Conservation (phyloP, 2,113 vertebrate genomes). For the Coturnix japonica region DNA sequence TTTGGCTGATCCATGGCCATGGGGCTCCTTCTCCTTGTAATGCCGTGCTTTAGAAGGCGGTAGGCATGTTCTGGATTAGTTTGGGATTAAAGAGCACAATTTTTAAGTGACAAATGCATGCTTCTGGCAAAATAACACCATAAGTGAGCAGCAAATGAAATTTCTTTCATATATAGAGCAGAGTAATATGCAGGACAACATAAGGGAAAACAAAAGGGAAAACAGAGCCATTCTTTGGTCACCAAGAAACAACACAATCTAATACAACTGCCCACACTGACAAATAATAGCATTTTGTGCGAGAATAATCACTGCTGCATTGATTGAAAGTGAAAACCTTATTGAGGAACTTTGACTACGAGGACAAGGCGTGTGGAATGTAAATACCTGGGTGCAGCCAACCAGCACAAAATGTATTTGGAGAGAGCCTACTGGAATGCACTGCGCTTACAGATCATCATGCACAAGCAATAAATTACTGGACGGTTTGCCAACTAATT, state of each 20-base stretch:
- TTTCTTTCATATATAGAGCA: neutral
- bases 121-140: neutral
- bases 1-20: neutral
- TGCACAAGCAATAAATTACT: constrained; percentile 26
- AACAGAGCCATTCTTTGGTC: neutral
- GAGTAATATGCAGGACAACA: neutral
- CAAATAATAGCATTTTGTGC: neutral
- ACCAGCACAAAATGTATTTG: neutral
- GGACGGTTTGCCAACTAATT: constrained; percentile 42
- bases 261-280: fast-evolving
- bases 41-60: neutral
- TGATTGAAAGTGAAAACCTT: neutral
- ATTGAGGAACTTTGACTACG: neutral
- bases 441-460: neutral
- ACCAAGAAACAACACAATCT: neutral
- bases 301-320: neutral
- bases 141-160: neutral
- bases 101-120: neutral
- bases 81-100: neutral
- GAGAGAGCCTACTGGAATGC: neutral
- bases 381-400: constrained; percentile 42
- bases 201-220: neutral
- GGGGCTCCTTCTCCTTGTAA: fast-evolving
- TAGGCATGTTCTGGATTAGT: neutral
- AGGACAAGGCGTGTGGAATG: neutral